These are phyloP conservation scores for Eptatretus atami DNA, from an alignment of 2,797 vertebrate species.

Conservation along the genomic window DNA sequence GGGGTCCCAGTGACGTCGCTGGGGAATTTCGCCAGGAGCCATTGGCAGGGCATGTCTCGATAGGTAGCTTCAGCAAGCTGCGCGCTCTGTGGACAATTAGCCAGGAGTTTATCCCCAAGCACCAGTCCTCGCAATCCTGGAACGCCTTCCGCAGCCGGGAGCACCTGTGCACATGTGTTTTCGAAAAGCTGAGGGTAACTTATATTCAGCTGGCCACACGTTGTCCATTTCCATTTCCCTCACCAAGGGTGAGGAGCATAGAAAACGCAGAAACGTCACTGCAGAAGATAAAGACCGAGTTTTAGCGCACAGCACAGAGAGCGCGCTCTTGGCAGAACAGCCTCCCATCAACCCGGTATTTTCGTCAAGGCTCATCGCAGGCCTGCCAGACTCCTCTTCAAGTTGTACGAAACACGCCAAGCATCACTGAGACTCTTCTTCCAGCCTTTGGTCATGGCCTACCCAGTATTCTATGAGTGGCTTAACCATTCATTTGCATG, in stretches of 20 bases:
- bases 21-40: no score
- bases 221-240: background rate
- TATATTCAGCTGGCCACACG: background rate
- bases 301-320: constrained; percentile 48
- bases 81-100: no score
- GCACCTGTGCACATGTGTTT: no score
- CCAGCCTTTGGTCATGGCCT: constrained; percentile 22
- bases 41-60: no score
- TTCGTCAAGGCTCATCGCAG: constrained; percentile 24
- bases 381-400: constrained; percentile 33
- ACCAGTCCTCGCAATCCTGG: no score
- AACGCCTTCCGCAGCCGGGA: no score
- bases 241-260: constrained; percentile 15
- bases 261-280: constrained; percentile 28
- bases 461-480: constrained; percentile 20
- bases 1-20: no score
- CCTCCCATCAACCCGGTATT: constrained; percentile 21
- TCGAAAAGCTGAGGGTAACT: no score
- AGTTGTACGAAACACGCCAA: constrained; percentile 57
- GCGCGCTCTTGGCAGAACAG: constrained; percentile 22
- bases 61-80: no score
- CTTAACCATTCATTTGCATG: no score
- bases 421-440: constrained; percentile 29
- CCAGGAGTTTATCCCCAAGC: no score
- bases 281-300: constrained; percentile 40